phyloP scores from a whole-genome alignment of 1,140 invertebrate species.

The Ditylenchus dipsaci region DNA sequence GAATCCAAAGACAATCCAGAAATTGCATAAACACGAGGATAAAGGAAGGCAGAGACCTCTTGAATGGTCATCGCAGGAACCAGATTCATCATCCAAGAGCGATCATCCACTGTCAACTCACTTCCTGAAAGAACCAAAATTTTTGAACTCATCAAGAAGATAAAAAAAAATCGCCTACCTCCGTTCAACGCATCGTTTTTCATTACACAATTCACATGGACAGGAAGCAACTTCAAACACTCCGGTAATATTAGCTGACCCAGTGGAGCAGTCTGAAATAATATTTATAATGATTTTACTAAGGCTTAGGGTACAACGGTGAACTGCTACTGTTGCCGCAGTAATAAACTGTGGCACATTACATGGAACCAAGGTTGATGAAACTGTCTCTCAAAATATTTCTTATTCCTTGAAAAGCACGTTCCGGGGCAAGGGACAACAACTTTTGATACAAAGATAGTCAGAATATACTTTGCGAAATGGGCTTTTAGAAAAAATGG shows the following conservation, averaged over 20 bases:
- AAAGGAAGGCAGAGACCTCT: slow-evolving; percentile 41
- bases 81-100: slow-evolving; percentile 56
- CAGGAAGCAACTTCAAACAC: slow-evolving; percentile 89
- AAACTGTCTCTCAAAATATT: too few relatives aligned
- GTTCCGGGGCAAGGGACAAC: too few relatives aligned
- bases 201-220: slow-evolving; percentile 86
- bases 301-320: too few relatives aligned
- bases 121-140: slow-evolving; percentile 30
- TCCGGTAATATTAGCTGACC: slow-evolving; percentile 95
- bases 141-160: too few relatives aligned
- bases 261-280: slow-evolving; percentile 36
- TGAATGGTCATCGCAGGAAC: slow-evolving; percentile 43
- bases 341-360: too few relatives aligned
- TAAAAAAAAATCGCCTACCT: slow-evolving; percentile 42
- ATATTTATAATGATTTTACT: too few relatives aligned
- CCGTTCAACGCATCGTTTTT: slow-evolving; percentile 86
- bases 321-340: too few relatives aligned
- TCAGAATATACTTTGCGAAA: too few relatives aligned
- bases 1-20: slow-evolving; percentile 18
- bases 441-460: too few relatives aligned
- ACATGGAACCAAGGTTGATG: too few relatives aligned
- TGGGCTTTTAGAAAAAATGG: too few relatives aligned
- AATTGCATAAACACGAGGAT: slow-evolving; percentile 43
- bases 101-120: slow-evolving; percentile 56
- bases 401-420: too few relatives aligned